Conservation (phyloP, 92 coral and sea anemone genomes). For the Phenganax marumi region DNA sequence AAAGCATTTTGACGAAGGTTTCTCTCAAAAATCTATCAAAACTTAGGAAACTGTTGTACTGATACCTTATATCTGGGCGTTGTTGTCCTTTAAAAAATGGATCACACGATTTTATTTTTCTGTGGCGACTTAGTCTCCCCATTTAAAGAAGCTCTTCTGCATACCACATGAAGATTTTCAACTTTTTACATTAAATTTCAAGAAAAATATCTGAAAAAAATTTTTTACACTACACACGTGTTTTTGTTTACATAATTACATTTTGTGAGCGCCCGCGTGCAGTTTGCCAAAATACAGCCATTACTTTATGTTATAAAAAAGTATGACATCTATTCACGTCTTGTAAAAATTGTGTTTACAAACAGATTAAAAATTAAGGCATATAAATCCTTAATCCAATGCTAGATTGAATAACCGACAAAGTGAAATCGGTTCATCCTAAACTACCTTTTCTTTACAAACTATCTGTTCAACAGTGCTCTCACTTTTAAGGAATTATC, state of each 20-base stretch:
- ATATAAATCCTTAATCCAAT: too few relatives aligned
- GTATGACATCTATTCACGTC: too few relatives aligned
- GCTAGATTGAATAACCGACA: too few relatives aligned
- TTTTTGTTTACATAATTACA: background rate
- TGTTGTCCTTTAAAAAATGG: slow-evolving; percentile 88
- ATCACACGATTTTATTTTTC: slow-evolving; percentile 84
- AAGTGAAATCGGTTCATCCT: too few relatives aligned
- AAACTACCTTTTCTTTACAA: too few relatives aligned
- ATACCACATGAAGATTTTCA: background rate
- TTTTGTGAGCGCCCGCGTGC: background rate
- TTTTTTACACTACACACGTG: background rate
- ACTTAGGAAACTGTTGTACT: background rate
- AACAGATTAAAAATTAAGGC: too few relatives aligned
- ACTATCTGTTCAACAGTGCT: too few relatives aligned
- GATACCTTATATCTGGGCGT: slow-evolving; percentile 38
- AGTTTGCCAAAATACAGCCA: too few relatives aligned
- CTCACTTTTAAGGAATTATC: too few relatives aligned
- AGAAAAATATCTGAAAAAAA: background rate
- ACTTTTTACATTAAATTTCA: background rate
- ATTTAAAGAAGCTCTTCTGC: slow-evolving; percentile 22
- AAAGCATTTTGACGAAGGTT: background rate
- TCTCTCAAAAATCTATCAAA: background rate
- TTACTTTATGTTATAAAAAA: too few relatives aligned
- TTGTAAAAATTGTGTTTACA: too few relatives aligned
- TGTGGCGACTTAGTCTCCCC: slow-evolving; percentile 91